Conservation (phyloP, 1,140 invertebrate species). For the Bombus confusus region DNA sequence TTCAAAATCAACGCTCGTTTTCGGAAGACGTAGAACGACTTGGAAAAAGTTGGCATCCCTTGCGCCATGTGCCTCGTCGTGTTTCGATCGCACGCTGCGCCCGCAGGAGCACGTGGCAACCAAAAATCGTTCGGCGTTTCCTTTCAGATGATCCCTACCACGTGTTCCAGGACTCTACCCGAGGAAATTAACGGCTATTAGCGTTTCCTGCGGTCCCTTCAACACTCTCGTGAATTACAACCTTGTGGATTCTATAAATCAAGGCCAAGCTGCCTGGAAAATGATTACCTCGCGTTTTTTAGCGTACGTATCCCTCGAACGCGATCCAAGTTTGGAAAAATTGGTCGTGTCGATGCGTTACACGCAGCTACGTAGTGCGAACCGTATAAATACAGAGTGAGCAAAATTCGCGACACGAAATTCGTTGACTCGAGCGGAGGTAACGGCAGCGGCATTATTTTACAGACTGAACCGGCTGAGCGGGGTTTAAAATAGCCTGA, state of each 20-base stretch:
- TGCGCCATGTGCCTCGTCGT: conserved; percentile 26
- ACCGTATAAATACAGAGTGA: no score
- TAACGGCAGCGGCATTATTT: background rate
- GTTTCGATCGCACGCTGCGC: conserved; percentile 48
- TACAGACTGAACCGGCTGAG: background rate
- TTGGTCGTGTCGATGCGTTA: no score
- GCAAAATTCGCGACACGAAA: background rate
- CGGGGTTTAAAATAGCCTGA: conserved; percentile 28
- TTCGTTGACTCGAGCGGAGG: background rate
- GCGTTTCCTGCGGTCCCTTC: conserved; percentile 65
- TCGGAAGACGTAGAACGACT: background rate
- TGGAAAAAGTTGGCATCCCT: background rate
- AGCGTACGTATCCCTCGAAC: no score
- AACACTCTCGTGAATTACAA: conserved; percentile 37
- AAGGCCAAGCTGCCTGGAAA: background rate
- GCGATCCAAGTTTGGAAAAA: no score
- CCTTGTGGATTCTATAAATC: conserved; percentile 43
- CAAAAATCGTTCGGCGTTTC: conserved; percentile 43
- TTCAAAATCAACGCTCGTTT: conserved; percentile 27
- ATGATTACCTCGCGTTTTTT: no score
- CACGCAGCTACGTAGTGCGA: no score
- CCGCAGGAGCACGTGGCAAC: conserved; percentile 63
- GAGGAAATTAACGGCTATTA: conserved; percentile 70
- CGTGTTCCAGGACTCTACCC: conserved; percentile 44
- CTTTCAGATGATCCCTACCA: conserved; percentile 51